A percentile compares a stretch with the other conserved stretches of the same genome.
Evolutionary conservation across 2,797 vertebrate species (phyloP).

Genomic region (Anas flavirostris): DNA sequence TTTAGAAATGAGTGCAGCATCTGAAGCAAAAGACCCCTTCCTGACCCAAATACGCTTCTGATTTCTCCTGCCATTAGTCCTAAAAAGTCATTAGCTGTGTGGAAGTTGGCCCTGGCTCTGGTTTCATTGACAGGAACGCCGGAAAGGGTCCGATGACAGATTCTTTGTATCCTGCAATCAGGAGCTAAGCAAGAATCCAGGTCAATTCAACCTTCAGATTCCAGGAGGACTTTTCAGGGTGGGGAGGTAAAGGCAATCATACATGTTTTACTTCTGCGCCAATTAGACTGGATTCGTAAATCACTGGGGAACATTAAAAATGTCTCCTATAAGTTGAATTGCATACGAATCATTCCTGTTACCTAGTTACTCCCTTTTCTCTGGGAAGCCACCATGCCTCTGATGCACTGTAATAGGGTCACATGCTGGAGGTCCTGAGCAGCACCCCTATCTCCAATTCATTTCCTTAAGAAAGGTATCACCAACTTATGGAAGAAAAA

Average conservation of each 20-base stretch:
- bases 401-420: background rate
- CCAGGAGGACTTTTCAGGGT: background rate
- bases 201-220: slow-evolving; percentile 48
- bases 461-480: background rate
- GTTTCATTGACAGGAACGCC: background rate
- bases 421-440: background rate
- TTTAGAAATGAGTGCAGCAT: background rate
- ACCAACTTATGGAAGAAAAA: background rate
- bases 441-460: background rate
- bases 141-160: slow-evolving; percentile 34
- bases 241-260: slow-evolving; percentile 13
- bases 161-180: background rate
- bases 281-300: slow-evolving; percentile 41
- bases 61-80: slow-evolving; percentile 8
- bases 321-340: background rate
- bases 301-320: slow-evolving; percentile 7
- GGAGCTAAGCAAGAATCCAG: slow-evolving; percentile 27
- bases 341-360: background rate
- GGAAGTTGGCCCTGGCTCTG: background rate
- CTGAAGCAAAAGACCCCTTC: slow-evolving; percentile 7
- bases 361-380: background rate
- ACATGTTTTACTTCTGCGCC: slow-evolving; percentile 11
- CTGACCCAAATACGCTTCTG: background rate
- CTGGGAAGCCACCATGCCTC: background rate
- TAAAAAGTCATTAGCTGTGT: background rate